Evolutionary conservation across 2,797 vertebrate genomes (phyloP).

Genomic region (Poeciliopsis infans): DNA sequence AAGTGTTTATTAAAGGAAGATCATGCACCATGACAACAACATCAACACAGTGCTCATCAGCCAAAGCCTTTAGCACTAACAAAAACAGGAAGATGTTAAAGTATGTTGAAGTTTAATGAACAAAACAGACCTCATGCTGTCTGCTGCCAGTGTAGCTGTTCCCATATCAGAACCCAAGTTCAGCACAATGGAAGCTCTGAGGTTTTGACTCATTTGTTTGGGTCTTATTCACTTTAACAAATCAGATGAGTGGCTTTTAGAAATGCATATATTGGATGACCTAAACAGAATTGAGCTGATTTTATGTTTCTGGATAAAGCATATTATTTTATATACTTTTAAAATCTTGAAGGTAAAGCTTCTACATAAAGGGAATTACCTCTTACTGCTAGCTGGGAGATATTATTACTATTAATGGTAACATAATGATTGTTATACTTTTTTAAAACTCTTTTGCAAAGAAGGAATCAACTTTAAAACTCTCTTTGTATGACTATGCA

Average conservation of each 20-base stretch:
- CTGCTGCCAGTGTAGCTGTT: background rate
- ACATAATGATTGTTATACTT: background rate
- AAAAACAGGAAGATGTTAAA: slow-evolving; percentile 1
- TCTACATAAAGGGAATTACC: background rate
- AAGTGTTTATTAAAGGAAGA: background rate
- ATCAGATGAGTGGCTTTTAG: background rate
- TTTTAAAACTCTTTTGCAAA: background rate
- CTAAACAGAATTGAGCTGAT: background rate
- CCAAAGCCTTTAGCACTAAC: background rate
- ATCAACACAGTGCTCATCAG: background rate
- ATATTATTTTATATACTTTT: background rate
- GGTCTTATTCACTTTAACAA: background rate
- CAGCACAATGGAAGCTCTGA: background rate
- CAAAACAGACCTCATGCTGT: background rate
- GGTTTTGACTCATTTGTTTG: background rate
- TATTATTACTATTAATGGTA: background rate
- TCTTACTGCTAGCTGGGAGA: background rate
- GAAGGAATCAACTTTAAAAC: background rate
- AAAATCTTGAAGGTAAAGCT: background rate
- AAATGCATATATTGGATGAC: background rate
- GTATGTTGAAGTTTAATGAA: background rate
- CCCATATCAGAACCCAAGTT: background rate
- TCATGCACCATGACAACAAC: background rate
- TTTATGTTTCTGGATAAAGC: background rate
- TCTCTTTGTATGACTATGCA: background rate